phyloP scores from a whole-genome alignment of 2,113 vertebrate species.

The Brienomyrus longianalis region DNA sequence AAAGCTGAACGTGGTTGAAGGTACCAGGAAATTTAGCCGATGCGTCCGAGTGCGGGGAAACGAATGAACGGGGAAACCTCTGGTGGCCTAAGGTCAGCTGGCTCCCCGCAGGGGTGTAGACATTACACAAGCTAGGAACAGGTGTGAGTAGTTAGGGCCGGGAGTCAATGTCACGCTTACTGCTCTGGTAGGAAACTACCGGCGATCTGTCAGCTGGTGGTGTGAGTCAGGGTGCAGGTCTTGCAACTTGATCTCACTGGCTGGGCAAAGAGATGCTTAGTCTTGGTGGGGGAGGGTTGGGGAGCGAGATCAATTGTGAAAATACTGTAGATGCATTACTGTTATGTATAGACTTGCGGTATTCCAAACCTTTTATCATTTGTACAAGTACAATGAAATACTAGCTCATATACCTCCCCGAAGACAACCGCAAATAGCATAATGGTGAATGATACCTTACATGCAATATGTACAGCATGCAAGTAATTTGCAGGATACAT shows the following conservation, averaged over 20 bases:
- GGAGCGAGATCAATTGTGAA: not conserved
- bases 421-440: not conserved
- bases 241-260: not conserved
- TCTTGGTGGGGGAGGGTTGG: not conserved
- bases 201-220: not conserved
- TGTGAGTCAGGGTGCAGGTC: not conserved
- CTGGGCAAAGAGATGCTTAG: not conserved
- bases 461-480: not conserved
- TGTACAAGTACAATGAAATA: not conserved
- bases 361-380: not conserved
- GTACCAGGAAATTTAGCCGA: not conserved
- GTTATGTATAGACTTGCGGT: not conserved
- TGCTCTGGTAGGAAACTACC: not conserved
- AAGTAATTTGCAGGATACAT: not conserved
- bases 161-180: not conserved
- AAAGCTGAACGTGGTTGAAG: not conserved
- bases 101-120: not conserved
- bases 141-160: not conserved
- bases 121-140: not conserved
- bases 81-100: not conserved
- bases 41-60: not conserved
- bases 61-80: not conserved
- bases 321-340: not conserved
- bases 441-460: not conserved
- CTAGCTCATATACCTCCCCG: not conserved